Conservation (phyloP, 2,113 vertebrate genomes). For the Lagopus muta region DNA sequence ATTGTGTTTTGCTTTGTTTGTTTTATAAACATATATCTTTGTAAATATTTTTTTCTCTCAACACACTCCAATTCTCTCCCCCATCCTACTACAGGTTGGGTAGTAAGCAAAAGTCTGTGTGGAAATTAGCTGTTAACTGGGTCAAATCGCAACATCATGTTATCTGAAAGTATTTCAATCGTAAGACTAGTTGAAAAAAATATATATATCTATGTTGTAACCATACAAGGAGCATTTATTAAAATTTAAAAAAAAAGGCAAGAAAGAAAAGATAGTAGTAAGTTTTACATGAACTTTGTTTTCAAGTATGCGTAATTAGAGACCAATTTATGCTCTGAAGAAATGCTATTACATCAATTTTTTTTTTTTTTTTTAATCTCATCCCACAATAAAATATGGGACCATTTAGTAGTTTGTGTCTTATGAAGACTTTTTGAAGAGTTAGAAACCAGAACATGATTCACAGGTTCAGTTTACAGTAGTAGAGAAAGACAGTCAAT, state of each 20-base stretch:
- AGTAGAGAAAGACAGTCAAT: background rate
- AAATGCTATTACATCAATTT: background rate
- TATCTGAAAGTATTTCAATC: background rate
- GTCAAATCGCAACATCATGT: background rate
- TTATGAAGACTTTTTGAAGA: background rate
- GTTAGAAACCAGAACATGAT: background rate
- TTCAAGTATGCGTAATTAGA: background rate
- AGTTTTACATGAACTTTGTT: background rate
- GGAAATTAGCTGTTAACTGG: too few relatives aligned
- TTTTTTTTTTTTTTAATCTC: background rate
- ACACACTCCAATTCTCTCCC: too few relatives aligned
- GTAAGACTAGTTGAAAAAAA: background rate
- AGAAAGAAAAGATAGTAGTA: background rate
- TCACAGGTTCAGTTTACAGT: background rate
- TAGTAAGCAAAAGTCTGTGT: too few relatives aligned
- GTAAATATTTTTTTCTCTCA: too few relatives aligned
- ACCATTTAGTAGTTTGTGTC: background rate
- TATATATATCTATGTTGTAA: background rate
- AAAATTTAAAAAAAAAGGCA: background rate
- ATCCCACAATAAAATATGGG: background rate
- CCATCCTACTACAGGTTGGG: too few relatives aligned
- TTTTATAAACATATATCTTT: too few relatives aligned
- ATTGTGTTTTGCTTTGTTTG: too few relatives aligned
- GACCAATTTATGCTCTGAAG: background rate
- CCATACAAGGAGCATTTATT: background rate